Evolutionary conservation across 2,797 vertebrate species (phyloP).

Genomic region (Gobio occitaniae): DNA sequence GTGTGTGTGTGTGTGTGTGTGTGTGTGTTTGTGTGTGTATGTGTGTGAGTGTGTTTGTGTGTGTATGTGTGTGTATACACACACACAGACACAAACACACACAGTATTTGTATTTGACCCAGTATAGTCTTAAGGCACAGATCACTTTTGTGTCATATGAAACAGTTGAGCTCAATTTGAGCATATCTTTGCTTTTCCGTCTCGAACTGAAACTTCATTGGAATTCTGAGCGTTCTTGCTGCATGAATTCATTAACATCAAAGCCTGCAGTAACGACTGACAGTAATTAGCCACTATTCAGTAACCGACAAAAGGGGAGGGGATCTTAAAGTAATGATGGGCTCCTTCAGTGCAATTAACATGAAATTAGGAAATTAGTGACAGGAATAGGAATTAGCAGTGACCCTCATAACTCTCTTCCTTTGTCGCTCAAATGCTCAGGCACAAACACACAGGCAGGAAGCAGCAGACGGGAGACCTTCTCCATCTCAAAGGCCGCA

Average conservation of each 20-base stretch:
- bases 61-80: too few species aligned
- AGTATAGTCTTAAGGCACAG: too few species aligned
- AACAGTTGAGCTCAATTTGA: conserved; percentile 28
- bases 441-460: background rate
- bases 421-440: conserved; percentile 28
- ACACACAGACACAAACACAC: too few species aligned
- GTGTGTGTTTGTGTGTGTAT: too few species aligned
- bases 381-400: conserved; percentile 63
- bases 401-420: conserved; percentile 56
- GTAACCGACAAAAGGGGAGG: conserved; percentile 54
- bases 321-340: conserved; percentile 47
- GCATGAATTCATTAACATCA: conserved; percentile 58
- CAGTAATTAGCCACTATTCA: conserved; percentile 62
- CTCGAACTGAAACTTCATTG: conserved; percentile 49
- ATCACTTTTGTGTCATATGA: background rate
- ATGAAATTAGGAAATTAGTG: conserved; percentile 60
- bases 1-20: too few species aligned
- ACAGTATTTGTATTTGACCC: too few species aligned
- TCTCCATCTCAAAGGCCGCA: conserved; percentile 6
- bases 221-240: conserved; percentile 50
- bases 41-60: too few species aligned
- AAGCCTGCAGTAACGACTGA: conserved; percentile 56
- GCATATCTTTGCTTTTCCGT: conserved; percentile 42
- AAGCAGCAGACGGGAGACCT: background rate
- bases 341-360: conserved; percentile 64